Evolutionary conservation across 2,888 invertebrate species (phyloP), one percentile per base, ranked within the genome.

Genomic region (Drosophila maculinotata): DNA sequence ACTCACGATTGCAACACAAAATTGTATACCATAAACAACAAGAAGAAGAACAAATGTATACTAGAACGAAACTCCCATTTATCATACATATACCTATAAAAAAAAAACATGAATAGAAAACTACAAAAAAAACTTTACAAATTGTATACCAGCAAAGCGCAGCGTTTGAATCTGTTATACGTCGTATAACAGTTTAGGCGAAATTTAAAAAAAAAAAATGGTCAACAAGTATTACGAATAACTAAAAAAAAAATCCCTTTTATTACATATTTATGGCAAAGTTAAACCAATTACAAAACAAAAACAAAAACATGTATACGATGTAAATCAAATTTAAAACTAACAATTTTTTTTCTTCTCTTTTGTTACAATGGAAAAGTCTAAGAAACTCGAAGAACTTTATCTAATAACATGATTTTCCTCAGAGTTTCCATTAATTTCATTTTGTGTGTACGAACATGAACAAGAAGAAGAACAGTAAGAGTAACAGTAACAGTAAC

Each of bases 251-350:
- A 28, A 36, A 30, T n/a, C n/a, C 28, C 53, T 76, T 76, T 67
- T 70, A 74, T 65, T 65, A 67, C 47, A 58, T 76, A 71, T 76
- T 76, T 67, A 76, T 71, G 66, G 53, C 76, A 44, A 76, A 71
- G 25, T 35, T 30, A 33, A 53, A 42, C 44, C 28, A 51, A 52
- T 42, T 52, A 56, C 47, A 41, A 44, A 38, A 45, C 47, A 23
- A 52, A 60, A 38, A 31, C 25, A 42, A 59, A 68, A 79, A 45
- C 57, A 79, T 79, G 77, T 77, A 77, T 77, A 77, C 77, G 77
- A 77, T 77, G 77, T 79, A 77, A 77, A 77, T 77, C 76, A 60
- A 77, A 77, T 79, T 77, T 77, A 73, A 60, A 53, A 64, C 52
- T 26, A 44, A 38, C 38, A 28, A 31, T 44, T 23, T 52, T 71